phyloP scores from a whole-genome alignment of 2,797 vertebrate genomes.

The Peromyscus melanophrys region DNA sequence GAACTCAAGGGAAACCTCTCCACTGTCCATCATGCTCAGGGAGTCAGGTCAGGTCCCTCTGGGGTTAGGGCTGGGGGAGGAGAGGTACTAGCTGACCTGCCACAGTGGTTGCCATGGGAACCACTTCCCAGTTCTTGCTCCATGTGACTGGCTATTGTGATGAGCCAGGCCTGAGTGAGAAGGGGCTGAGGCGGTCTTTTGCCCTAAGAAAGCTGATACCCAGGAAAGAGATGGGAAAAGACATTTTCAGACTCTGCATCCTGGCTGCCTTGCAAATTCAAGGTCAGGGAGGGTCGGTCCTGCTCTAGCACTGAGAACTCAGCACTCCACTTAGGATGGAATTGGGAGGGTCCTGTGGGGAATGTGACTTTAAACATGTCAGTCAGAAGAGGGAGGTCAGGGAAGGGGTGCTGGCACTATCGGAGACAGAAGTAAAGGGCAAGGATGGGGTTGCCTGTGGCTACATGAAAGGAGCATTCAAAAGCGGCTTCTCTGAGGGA shows the following conservation, averaged over 20 bases:
- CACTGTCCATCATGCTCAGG: background rate
- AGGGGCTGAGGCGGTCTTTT: background rate
- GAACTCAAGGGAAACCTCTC: background rate
- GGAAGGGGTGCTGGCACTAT: background rate
- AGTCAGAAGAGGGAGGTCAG: background rate
- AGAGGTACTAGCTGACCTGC: background rate
- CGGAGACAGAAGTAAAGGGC: too few species aligned
- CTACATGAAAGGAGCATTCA: background rate
- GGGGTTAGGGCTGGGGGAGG: background rate
- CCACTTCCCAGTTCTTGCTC: background rate
- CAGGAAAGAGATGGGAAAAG: background rate
- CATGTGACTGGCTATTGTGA: background rate
- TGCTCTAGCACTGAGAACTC: background rate
- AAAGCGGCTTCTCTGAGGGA: background rate
- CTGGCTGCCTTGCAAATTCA: background rate
- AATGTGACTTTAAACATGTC: background rate
- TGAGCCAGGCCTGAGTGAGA: background rate
- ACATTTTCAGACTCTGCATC: background rate
- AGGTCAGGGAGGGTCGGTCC: background rate
- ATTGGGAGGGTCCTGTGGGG: background rate
- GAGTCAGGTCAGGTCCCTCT: background rate
- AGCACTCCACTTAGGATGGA: background rate
- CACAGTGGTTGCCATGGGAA: conserved; percentile 49
- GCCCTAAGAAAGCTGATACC: background rate
- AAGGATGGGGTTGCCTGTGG: background rate